Base-by-base conservation (phyloP, 1,140 invertebrate genomes). In the Melitaea cinxia region DNA sequence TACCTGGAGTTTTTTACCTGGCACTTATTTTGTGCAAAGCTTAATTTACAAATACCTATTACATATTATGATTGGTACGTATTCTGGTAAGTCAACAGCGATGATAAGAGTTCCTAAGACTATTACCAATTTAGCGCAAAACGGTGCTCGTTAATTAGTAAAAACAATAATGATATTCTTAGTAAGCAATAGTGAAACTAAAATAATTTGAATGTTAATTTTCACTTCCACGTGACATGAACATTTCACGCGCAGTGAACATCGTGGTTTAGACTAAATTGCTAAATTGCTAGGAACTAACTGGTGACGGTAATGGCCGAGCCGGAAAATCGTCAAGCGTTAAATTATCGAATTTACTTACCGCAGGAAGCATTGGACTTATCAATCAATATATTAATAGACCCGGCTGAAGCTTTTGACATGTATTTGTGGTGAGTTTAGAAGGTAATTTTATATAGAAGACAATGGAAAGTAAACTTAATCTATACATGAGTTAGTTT, bases 241-340 rank as follows among this genome's bases (percentile, higher is more conserved):
- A 62, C 24, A 57, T 62, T 57, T 68, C 35, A 68, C 59, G 65
- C 65, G 35, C 54, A 24, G 19, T 56, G 61, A 64, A 24, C 61
- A 64, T 49, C 17, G 61, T 57, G 61, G 61, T n/a, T 64, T 47
- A 35, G 53, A 28, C 30, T 56, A 57, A 64, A 49, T 64, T 57
- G 23, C 42, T 56, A 64, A 80, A 84, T 80, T 78, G 75, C 72
- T 67, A 78, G 78, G 82, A 79, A 82, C 70, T 66, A 65, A 45
- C 39, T 45, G 39, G 54, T 70, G 99, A 99, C 98, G 98, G 98
- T 76, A 94, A 42, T 54, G 58, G 33, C 59, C 65, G 45, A 42
- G 37, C 26, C 28, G 61, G 61, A 45, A 53, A 62, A 53, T 53
- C 53, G 65, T 49, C 59, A 47, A 62, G 60, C 61, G 61, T 64